Evolutionary conservation across 2,888 invertebrate genomes (phyloP), one percentile per base, ranked within the genome.

Genomic region (Ametastegia equiseti): DNA sequence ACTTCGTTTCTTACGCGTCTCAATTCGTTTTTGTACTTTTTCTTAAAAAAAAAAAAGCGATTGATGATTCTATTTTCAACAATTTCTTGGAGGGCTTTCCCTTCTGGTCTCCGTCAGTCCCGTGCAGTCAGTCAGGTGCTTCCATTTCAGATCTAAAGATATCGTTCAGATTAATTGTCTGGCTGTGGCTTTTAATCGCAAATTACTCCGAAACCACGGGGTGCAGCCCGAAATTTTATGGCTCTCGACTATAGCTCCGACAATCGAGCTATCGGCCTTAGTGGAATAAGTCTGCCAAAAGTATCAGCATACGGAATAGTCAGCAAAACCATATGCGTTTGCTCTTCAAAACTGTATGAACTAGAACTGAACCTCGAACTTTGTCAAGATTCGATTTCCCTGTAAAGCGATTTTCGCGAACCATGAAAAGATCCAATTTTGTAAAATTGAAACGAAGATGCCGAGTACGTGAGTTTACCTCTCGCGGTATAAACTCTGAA

Each of bases 31-130:
- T 63, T 42, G 23, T 42, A 6, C 1, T 33, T 33, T 19, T 30
- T 60, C 15, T 1, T 15, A 30, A 60, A n/a, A n/a, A n/a, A n/a
- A n/a, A n/a, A n/a, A n/a, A n/a, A 60, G 30, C 81, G 45, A 60
- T 81, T 81, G 63, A 81, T 47, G 45, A 81, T 36, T 77, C 77
- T 50, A 75, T 77, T 63, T 77, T 27, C 57, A 75, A 60, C 71
- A 75, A 63, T 73, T 80, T 80, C 50, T 23, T 7, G 15, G 23
- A n/a, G 45, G 30, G 71, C 71, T 67, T n/a, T 47, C 47, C 27
- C 69, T 69, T 45, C 42, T 45, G 33, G 42, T 11, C 45, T 42
- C n/a, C 50, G 50, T 27, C 54, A 36, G 57, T 33, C 54, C 50
- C 54, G n/a, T 75, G 50, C n/a, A n/a, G n/a, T n/a, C n/a, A n/a